Conservation (phyloP, 1,140 invertebrate genomes). For the Drosophila suzukii region DNA sequence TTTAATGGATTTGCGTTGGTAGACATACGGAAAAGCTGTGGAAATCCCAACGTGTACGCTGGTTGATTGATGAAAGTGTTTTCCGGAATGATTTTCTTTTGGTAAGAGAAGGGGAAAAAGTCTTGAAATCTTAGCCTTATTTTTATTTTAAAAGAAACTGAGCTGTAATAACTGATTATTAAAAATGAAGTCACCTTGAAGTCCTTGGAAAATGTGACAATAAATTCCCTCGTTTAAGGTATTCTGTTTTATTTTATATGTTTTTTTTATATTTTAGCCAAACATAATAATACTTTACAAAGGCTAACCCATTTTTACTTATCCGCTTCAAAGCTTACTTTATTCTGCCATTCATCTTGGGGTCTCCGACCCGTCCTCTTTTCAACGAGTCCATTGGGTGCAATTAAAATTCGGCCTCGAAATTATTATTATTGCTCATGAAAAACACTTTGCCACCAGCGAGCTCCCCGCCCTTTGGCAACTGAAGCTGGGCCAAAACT, state of each 20-base stretch:
- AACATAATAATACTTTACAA: not conserved
- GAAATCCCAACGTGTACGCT: conserved; percentile 35
- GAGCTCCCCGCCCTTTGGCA: conserved; percentile 15
- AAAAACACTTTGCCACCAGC: conserved; percentile 69
- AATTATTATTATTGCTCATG: conserved; percentile 81
- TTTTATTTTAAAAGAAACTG: not conserved
- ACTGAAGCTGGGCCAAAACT: conserved; percentile 32
- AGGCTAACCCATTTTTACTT: conserved; percentile 27
- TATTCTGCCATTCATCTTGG: conserved; percentile 29
- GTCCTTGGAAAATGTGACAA: too few species aligned
- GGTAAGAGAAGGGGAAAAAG: not conserved
- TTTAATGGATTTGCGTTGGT: conserved; percentile 73
- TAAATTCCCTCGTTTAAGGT: not conserved
- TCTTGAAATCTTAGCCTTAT: not conserved
- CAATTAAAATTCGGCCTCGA: conserved; percentile 79
- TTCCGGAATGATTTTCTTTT: not conserved
- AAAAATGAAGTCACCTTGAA: too few species aligned
- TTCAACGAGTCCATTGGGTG: conserved; percentile 75
- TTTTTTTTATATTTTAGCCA: not conserved
- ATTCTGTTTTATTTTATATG: not conserved
- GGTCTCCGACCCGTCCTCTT: conserved; percentile 30
- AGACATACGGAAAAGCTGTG: conserved; percentile 56
- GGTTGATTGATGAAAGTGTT: conserved; percentile 59
- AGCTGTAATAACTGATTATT: not conserved
- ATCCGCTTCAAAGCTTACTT: conserved; percentile 5